Evolutionary conservation across 2,113 vertebrate species (phyloP).

Genomic region (Amphilophus citrinellus): DNA sequence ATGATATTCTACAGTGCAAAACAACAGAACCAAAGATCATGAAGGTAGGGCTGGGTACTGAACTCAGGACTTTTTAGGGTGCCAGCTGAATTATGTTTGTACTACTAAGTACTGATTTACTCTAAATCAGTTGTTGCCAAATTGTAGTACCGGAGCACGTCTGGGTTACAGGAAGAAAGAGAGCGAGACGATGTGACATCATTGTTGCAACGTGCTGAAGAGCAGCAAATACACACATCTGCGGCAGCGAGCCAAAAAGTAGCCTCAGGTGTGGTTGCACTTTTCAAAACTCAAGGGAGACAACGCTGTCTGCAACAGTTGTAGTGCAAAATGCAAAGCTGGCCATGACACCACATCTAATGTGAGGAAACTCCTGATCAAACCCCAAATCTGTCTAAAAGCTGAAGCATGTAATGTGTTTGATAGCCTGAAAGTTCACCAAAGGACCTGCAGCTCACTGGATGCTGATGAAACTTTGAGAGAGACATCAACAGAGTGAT

Average conservation of each 20-base stretch:
- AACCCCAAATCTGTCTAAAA: not conserved
- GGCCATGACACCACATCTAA: not conserved
- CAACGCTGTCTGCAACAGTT: not conserved
- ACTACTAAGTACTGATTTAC: not conserved
- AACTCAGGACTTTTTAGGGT: not conserved
- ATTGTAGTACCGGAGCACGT: not conserved
- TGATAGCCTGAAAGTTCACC: not conserved
- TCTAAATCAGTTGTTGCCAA: not conserved
- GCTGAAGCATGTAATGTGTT: not conserved
- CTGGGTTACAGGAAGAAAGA: not conserved
- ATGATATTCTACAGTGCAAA: not conserved
- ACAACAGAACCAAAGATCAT: not conserved
- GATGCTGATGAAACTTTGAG: fast-evolving
- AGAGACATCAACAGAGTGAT: no score
- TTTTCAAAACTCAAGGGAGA: not conserved
- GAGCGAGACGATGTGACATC: not conserved
- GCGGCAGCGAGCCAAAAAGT: no score
- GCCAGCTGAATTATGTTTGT: no score
- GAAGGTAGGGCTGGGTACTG: not conserved
- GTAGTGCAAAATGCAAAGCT: not conserved
- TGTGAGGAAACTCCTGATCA: not conserved
- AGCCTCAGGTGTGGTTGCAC: not conserved
- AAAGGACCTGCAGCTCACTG: not conserved
- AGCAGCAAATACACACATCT: not conserved
- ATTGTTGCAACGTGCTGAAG: not conserved